Base-by-base conservation (phyloP, 2,888 invertebrate genomes). In the Alloplasta piceator region DNA sequence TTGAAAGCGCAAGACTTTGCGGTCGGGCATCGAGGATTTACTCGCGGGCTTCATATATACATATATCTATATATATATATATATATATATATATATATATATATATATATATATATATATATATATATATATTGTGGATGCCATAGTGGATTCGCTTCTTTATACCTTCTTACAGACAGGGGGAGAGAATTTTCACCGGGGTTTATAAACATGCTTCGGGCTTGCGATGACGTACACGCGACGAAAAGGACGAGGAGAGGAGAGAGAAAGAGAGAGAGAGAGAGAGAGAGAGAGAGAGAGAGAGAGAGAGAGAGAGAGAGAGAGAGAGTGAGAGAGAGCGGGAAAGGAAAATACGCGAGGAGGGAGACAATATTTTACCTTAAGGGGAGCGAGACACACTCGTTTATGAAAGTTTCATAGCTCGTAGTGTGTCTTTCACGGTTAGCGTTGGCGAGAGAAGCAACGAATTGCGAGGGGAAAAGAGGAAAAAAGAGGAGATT, bases 361-460 rank as follows among this genome's bases (percentile, higher is more conserved):
- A 68, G 58, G 60, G 68, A 83, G 83, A 86, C 86, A 84, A 89
- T 89, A 88, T 89, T 89, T 89, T 83, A 87, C 85, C 86, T 84
- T 87, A 84, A 86, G 85, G 85, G 85, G 83, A 82, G 84, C 86
- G 84, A 82, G 88, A 89, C 26, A 26, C 87, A 86, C 86, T 87
- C 88, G 86, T 87, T 89, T 89, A 90, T 87, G 87, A 89, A 89
- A 88, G 80, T 89, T 87, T 85, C 86, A 84, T 85, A 82, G 84
- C 84, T 82, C 76, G 78, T 83, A 80, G 84, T 78, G 26, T 26
- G 26, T 26, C 26, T 26, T 77, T 82, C 80, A 67, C 77, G 71
- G 68, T 43, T 56, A 67, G 38, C 26, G 26, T 26, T 26, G 26
- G 26, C 26, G 26, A 26, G 26, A 26, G 26, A 26, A 26, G 26